Conservation (phyloP, 2,888 invertebrate genomes). For the Oscheius myriophilus region DNA sequence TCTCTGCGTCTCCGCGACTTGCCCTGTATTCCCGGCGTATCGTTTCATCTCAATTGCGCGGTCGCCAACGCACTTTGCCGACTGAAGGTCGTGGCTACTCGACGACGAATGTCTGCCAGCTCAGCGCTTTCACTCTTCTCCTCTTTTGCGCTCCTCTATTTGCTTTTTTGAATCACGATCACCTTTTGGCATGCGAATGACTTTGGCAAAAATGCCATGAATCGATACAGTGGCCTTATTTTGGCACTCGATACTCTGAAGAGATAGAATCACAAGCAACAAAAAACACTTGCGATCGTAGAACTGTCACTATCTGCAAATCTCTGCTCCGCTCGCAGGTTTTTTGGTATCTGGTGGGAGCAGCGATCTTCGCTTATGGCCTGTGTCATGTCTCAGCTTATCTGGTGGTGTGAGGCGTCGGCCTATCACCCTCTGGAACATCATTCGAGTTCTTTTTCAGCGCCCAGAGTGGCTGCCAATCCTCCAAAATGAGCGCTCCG, state of each 20-base stretch:
- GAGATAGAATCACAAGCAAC: too few species aligned
- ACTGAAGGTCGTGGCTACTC: conserved; percentile 29
- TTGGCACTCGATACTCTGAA: too few species aligned
- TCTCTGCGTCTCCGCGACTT: conserved; percentile 7
- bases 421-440: conserved; percentile 17
- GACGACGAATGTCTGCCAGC: conserved; percentile 19
- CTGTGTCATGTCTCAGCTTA: conserved; percentile 3
- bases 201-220: too few species aligned
- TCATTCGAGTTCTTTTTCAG: conserved; percentile 19
- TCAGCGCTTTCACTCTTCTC: conserved; percentile 10
- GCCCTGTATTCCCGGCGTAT: conserved; percentile 28
- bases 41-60: conserved; percentile 31
- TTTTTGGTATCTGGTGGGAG: too few species aligned
- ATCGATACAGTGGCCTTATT: too few species aligned
- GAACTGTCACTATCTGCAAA: too few species aligned
- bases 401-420: conserved; percentile 26
- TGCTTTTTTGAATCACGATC: background rate
- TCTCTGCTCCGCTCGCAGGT: too few species aligned
- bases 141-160: background rate
- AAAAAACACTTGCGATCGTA: too few species aligned
- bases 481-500: conserved; percentile 17
- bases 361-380: too few species aligned
- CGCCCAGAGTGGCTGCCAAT: conserved; percentile 25
- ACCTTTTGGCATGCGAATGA: background rate
- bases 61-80: conserved; percentile 32